Base-by-base conservation (phyloP, 1,140 invertebrate species). In the Drosophila persimilis region DNA sequence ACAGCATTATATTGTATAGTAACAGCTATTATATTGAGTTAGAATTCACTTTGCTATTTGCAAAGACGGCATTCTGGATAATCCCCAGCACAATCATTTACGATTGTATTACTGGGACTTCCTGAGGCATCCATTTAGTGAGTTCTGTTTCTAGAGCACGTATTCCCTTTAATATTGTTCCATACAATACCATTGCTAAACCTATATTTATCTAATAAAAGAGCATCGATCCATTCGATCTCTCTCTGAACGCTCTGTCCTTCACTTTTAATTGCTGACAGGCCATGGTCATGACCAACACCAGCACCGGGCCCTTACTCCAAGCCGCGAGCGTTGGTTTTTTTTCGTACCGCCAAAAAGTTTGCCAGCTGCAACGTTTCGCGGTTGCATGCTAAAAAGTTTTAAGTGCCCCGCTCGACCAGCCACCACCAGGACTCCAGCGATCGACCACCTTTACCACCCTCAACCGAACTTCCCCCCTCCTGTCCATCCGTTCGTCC, bases 381-480 rank as follows among this genome's bases (percentile, higher is more conserved):
- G 77, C 74, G 81, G 81, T 81, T 86, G 81, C 81, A 85, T 86
- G 81, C 81, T 80, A 70, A 81, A 85, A 85, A 85, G 81, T 85
- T 85, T 85, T 81, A 85, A 85, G 81, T 85, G 81, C 83, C 81
- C 77, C 81, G 72, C 72, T 75, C 73, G 71, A 74, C 61, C 71
- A 65, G 59, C 6, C 24, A 35, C 48, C 64, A 66, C 47, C 8
- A 31, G 2, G 2, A 13, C 9, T 13, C 35, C 35, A 39, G 3
- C 35, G 35, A 39, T 39, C 51, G 52, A 17, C 54, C 65, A 46
- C 26, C 53, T 69, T 69, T 70, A 15, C 47, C 15, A 17, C 6
- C 50, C 46, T 8, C 48, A n/a, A 2, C 45, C 9, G 17, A 47
- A 24, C 26, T 6, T 6, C 26, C 22, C 29, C 20, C 22, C 20